A percentile compares a stretch with the other conserved stretches of the same genome.
Evolutionary conservation across 2,888 invertebrate species (phyloP).

Genomic region (Agelastica alni): DNA sequence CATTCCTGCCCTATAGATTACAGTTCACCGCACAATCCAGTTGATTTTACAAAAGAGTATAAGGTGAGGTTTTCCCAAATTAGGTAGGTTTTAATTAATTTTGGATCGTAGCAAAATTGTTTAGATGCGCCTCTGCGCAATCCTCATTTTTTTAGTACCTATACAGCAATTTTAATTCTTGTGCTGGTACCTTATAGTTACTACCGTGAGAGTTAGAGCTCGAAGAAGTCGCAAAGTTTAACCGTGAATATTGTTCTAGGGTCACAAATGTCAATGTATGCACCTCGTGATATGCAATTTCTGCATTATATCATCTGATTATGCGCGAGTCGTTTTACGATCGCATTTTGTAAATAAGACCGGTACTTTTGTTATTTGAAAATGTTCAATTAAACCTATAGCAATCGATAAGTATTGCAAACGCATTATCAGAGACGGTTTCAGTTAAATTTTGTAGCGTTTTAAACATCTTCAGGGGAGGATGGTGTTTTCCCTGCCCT

Average conservation of each 20-base stretch:
- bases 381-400: constrained; percentile 20
- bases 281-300: constrained; percentile 30
- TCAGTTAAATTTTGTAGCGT: no score
- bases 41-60: no score
- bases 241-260: constrained; percentile 22
- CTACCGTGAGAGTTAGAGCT: constrained; percentile 18
- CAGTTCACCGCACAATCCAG: no score
- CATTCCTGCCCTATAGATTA: no score
- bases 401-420: constrained; percentile 5
- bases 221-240: constrained; percentile 12
- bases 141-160: no score
- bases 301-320: constrained; percentile 28
- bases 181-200: background rate
- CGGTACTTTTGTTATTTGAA: constrained; percentile 6
- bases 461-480: no score
- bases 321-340: constrained; percentile 15
- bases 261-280: constrained; percentile 27
- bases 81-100: no score
- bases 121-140: no score
- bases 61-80: no score
- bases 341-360: constrained; percentile 15
- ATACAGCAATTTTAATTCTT: background rate
- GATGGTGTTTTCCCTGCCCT: no score
- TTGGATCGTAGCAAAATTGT: no score
- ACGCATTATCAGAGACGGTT: background rate